Base-by-base conservation (phyloP, 2,113 vertebrate species). In the Corythaixoides concolor region DNA sequence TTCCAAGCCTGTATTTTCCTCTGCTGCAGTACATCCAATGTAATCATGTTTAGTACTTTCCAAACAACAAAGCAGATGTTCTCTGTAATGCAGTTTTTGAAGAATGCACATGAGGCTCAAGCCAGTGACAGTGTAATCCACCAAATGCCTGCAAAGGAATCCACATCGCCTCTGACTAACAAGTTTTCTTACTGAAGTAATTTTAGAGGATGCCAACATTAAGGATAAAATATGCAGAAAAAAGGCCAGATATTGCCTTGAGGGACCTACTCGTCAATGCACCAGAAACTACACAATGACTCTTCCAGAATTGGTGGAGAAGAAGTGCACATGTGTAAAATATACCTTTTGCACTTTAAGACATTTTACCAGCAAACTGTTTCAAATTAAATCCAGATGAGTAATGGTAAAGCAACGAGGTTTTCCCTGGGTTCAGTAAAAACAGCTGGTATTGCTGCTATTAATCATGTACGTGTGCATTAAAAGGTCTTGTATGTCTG, bases 61-160 rank as follows among this genome's bases (percentile, higher is more conserved):
- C 96, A 97, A 91, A 97, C 92, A 96, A 93, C 90, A 96, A 94
- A 95, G 96, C 95, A 97, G 97, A 97, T 96, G 95, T 96, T 96
- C 81, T 45, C 39, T 84, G 89, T 88, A 97, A 95, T 87, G 84
- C 52, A 94, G 83, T 96, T 96, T 96, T 90, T 92, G 89, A 96
- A 92, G 96, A 97, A 96, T 85, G 92, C 63, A 75, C 27, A 55
- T 23, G n/a, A 94, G 86, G 78, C 62, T 81, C 82, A 87, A 85
- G 93, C 90, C 95, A 96, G 92, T 88, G 92, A 96, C 93, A 93
- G 69, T 28, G 87, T 78, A 94, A 96, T 94, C 76, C 94, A 93
- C 91, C 96, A 95, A 96, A 97, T 67, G 94, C 64, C 91, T 85
- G 87, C 37, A 91, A 90, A 75, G 83, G 95, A 97, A 97, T 96